Base-by-base conservation (phyloP, 2,113 vertebrate species). In the Pseudorasbora parva region DNA sequence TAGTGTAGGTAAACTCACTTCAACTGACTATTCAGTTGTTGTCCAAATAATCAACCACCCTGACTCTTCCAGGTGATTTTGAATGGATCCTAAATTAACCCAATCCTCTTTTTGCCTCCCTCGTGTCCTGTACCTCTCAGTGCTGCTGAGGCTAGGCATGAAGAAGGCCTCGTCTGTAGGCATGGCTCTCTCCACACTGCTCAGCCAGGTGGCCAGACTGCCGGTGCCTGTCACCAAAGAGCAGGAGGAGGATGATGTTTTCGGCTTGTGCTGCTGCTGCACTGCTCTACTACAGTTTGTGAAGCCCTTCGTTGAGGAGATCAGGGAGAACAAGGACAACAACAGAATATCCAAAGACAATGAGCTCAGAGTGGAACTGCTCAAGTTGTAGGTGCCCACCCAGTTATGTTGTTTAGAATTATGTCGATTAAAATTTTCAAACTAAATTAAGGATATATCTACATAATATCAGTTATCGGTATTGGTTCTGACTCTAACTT, bases 111-210 rank as follows among this genome's bases (percentile, higher is more conserved):
- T 8, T 23, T 54, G 6, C 30, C 25, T 4, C 49, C 17, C 1
- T 25, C 15, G 3, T 41, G 8, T 73, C 15, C 23, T 6, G 66
- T 10, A n/a, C 9, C 4, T 45, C 23, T 17, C 83, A 99, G 98
- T 97, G 87, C 93, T 99, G 75, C 90, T 96, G 92, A 89, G 95
- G 54, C 94, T 99, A 89, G 94, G 92, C 64, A 90, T 89, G 81
- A 97, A 95, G 86, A 98, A 97, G 87, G 94, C 96, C 0, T 96
- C 97, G 27, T 98, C 97, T 0, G 87, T 98, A 89, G 97, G 97
- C 79, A 95, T 99, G 92, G 93, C 95, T 27, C 91, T 99, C 84
- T 96, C 96, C n/a, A 94, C 97, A 0, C 89, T 97, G 76, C 94
- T 97, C 92, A 93, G 92, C 88, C 97, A 97, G 87, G 88, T 98